phyloP scores from a whole-genome alignment of 2,888 invertebrate species.

The Steromphala cineraria region DNA sequence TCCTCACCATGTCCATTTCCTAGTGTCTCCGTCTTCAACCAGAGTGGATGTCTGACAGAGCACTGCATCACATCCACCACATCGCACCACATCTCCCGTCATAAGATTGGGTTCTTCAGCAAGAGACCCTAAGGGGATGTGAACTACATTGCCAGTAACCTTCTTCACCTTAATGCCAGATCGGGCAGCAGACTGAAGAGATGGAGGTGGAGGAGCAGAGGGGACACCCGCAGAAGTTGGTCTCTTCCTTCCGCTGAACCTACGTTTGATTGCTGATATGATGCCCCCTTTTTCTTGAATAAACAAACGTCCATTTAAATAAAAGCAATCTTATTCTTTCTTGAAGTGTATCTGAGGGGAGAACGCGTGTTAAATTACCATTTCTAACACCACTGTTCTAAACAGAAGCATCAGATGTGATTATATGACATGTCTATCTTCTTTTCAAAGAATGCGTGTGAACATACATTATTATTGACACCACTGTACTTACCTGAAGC shows the following conservation, averaged over 20 bases:
- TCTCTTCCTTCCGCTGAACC: slow-evolving; percentile 23
- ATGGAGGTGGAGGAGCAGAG: not conserved
- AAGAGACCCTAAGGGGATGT: slow-evolving; percentile 57
- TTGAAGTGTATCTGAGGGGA: too few species aligned
- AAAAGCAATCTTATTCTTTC: too few species aligned
- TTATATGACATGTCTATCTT: too few species aligned
- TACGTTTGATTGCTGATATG: slow-evolving; percentile 23
- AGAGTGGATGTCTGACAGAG: slow-evolving; percentile 54
- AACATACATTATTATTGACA: too few species aligned
- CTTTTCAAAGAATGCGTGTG: too few species aligned
- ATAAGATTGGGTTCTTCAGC: slow-evolving; percentile 56
- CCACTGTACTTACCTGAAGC: not conserved
- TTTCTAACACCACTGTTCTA: too few species aligned
- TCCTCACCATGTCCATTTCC: slow-evolving; percentile 59
- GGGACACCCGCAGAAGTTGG: not conserved
- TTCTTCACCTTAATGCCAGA: slow-evolving; percentile 36
- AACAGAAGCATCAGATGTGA: too few species aligned
- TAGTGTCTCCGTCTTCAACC: slow-evolving; percentile 43
- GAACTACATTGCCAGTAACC: slow-evolving; percentile 61
- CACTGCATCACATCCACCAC: slow-evolving; percentile 57
- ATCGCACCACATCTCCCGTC: slow-evolving; percentile 62
- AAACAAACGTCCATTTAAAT: too few species aligned
- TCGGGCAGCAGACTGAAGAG: not conserved
- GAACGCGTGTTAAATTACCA: too few species aligned
- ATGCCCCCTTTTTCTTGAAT: slow-evolving; percentile 4